A percentile compares a stretch with the other conserved stretches of the same genome.
Evolutionary conservation across 2,888 invertebrate species (phyloP).

Genomic region (Mythimna vitellina): DNA sequence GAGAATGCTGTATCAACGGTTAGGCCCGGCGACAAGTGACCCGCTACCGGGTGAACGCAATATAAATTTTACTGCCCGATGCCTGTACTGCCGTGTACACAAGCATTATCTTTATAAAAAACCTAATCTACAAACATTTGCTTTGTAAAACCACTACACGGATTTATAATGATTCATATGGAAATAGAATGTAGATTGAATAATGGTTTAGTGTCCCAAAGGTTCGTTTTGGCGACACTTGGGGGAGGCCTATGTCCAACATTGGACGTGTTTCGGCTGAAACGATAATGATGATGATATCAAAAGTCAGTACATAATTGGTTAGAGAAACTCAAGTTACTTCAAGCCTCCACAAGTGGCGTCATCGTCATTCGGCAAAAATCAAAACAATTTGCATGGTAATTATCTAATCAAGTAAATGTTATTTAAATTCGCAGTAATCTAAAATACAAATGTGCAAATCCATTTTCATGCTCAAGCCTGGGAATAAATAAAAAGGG

Average conservation of each 20-base stretch:
- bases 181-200: neutral
- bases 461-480: conserved; percentile 32
- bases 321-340: conserved; percentile 22
- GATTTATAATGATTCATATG: neutral
- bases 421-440: conserved; percentile 34
- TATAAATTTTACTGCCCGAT: conserved; percentile 79
- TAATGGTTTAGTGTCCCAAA: conserved; percentile 1
- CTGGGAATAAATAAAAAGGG: conserved; percentile 40
- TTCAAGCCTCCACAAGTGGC: conserved; percentile 4
- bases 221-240: neutral
- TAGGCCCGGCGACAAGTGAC: conserved; percentile 67
- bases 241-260: too few species aligned
- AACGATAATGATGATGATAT: neutral
- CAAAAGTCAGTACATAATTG: conserved; percentile 7
- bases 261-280: too few species aligned
- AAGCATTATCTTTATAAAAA: conserved; percentile 52
- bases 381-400: conserved; percentile 41
- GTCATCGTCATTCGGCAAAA: conserved; percentile 12
- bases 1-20: conserved; percentile 66
- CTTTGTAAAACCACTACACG: neutral
- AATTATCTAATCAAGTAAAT: conserved; percentile 47
- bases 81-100: conserved; percentile 68
- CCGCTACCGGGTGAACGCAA: conserved; percentile 78
- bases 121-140: neutral
- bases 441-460: conserved; percentile 32